Conservation (phyloP, 2,888 invertebrate species). For the Eilema depressum region DNA sequence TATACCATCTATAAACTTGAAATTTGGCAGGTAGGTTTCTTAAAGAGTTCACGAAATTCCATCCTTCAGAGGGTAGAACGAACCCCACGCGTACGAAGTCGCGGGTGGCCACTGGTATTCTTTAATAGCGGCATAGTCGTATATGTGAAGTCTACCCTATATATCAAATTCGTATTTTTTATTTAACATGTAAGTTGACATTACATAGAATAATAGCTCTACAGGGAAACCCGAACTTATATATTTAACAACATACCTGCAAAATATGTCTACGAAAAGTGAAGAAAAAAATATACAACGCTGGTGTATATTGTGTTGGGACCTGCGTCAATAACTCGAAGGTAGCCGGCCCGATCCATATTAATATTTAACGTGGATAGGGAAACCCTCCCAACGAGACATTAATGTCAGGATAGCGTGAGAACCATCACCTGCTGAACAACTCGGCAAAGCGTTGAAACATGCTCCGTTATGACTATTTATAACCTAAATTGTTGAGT, state of each 20-base stretch:
- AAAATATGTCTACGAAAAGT: slow-evolving; percentile 31
- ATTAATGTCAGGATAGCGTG: slow-evolving; percentile 70
- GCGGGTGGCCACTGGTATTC: no score
- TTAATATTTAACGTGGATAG: slow-evolving; percentile 74
- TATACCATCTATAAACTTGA: no score
- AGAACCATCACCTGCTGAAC: slow-evolving; percentile 66
- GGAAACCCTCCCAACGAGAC: slow-evolving; percentile 66
- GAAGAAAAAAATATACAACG: slow-evolving; percentile 34
- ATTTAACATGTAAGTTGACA: not conserved
- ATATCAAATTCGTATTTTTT: not conserved
- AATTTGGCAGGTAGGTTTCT: no score
- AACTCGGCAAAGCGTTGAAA: slow-evolving; percentile 25
- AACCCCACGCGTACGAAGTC: no score
- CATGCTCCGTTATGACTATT: slow-evolving; percentile 26
- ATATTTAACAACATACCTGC: slow-evolving; percentile 19
- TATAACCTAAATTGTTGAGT: slow-evolving; percentile 17
- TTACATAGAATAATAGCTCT: not conserved
- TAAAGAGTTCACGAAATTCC: no score
- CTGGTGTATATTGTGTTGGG: slow-evolving; percentile 34
- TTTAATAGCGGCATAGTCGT: not conserved
- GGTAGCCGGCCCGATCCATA: slow-evolving; percentile 52
- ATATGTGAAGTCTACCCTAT: not conserved
- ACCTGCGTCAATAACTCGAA: slow-evolving; percentile 46
- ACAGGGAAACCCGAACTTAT: not conserved
- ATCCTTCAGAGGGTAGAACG: no score